These are phyloP conservation scores for Porites evermanni DNA, from an alignment of 92 coral and sea anemone genomes.

Conservation along the genomic window DNA sequence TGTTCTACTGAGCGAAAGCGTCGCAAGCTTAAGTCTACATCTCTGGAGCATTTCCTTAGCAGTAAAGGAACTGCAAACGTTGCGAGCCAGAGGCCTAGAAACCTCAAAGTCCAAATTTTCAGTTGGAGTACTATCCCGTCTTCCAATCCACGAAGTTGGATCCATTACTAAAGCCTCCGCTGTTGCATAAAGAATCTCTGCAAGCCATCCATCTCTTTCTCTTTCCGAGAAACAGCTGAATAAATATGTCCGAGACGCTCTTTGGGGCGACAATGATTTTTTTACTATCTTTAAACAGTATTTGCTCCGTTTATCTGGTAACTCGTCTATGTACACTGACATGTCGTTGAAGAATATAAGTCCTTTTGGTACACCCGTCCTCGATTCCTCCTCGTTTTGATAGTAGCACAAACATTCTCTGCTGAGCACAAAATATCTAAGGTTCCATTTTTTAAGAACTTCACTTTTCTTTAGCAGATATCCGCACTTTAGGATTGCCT, in stretches of 20 bases:
- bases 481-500: constrained; percentile 55
- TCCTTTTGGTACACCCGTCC: constrained; percentile 68
- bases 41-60: constrained; percentile 70
- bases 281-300: constrained; percentile 79
- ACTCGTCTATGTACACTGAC: constrained; percentile 81
- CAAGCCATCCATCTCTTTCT: constrained; percentile 83
- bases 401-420: constrained; percentile 89
- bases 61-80: constrained; percentile 7
- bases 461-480: constrained; percentile 89
- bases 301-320: constrained; percentile 66
- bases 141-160: constrained; percentile 67
- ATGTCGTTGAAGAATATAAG: constrained; percentile 87
- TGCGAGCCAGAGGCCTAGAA: neutral
- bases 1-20: constrained; percentile 52
- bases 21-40: constrained; percentile 72
- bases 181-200: constrained; percentile 80
- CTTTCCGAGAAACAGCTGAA: constrained; percentile 56
- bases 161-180: constrained; percentile 76
- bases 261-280: constrained; percentile 37
- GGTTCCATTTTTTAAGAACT: constrained; percentile 79
- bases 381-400: constrained; percentile 72
- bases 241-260: neutral
- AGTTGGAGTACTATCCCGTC: neutral
- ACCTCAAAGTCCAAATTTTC: constrained; percentile 35
- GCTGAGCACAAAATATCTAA: constrained; percentile 79